phyloP scores from a whole-genome alignment of 2,113 vertebrate genomes.

The Meleagris gallopavo region DNA sequence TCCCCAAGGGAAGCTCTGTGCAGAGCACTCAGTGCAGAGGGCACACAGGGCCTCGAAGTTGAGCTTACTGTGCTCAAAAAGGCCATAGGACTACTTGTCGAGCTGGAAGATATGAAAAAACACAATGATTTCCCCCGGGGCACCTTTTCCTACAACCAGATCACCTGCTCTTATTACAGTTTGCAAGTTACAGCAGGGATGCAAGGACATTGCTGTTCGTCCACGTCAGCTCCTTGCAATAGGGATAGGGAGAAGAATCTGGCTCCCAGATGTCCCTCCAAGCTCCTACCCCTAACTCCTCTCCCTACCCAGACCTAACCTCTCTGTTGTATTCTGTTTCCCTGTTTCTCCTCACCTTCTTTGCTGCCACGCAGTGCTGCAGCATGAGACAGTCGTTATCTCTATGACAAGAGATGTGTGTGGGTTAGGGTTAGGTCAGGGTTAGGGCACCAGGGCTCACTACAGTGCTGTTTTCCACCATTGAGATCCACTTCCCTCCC shows the following conservation, averaged over 20 bases:
- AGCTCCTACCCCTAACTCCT: constrained; percentile 33
- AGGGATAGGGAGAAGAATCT: constrained; percentile 8
- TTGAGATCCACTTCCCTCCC: neutral
- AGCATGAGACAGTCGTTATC: neutral
- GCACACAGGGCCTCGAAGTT: neutral
- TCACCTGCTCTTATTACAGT: neutral
- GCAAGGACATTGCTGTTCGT: rapidly evolving
- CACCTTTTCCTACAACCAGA: neutral
- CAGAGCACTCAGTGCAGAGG: neutral
- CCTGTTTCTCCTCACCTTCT: neutral
- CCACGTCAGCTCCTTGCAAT: neutral
- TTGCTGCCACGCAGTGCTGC: neutral
- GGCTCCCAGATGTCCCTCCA: constrained; percentile 41
- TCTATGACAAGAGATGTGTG: neutral
- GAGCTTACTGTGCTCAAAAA: neutral
- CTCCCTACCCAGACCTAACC: neutral
- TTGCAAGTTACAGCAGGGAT: neutral
- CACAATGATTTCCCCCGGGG: neutral
- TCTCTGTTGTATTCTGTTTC: neutral
- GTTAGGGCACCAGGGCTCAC: neutral
- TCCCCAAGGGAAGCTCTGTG: neutral
- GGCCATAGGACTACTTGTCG: rapidly evolving
- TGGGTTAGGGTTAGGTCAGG: too few species aligned
- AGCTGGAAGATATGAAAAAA: neutral
- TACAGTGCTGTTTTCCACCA: neutral